Evolutionary conservation across 2,113 vertebrate genomes (phyloP), one percentile per base, ranked within the genome.

Genomic region (Vimba vimba): DNA sequence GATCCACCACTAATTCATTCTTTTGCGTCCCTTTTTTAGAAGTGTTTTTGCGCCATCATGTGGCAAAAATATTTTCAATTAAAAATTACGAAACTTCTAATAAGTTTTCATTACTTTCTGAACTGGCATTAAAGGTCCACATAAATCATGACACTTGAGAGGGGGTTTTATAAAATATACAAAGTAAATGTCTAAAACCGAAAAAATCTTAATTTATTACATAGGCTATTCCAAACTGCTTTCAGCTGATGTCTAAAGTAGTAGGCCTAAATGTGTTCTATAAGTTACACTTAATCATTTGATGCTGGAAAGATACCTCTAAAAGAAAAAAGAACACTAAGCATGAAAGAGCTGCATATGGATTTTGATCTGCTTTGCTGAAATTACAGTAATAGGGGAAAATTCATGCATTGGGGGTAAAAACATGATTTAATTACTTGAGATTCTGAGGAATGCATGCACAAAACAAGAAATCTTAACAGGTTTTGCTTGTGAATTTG

Each of bases 21-120:
- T 57, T 57, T 57, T 2, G 19, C 6, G 55, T 57, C 19, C 2
- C 8, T 57, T 57, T 57, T 57, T 57, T 57, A 23, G 19, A 23
- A 19, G 19, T 17, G 30, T 43, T 73, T 3, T 73, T 83, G 81
- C 81, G 68, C 81, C 81, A 83, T 25, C 81, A 23, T 73, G 81
- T 83, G 81, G 23, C 15, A 39, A 7, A 11, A 17, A 43, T 43
- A 17, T 55, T 11, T 13, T 13, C 3, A 62, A 36, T 43, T 55
- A 33, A 50, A 30, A 55, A 33, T 52, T 1, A 4, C 11, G 7
- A 21, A 36, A 69, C 27, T 68, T 52, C 1, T 52, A 17, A 52
- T 55, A 19, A 17, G 50, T 55, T 19, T 52, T 52, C 15, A 52
- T 52, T 19, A 19, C 5, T 55, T 68, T 68, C 17, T 39, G 66